Evolutionary conservation across 2,888 invertebrate species (phyloP).

Genomic region (Pseudoips prasinana): DNA sequence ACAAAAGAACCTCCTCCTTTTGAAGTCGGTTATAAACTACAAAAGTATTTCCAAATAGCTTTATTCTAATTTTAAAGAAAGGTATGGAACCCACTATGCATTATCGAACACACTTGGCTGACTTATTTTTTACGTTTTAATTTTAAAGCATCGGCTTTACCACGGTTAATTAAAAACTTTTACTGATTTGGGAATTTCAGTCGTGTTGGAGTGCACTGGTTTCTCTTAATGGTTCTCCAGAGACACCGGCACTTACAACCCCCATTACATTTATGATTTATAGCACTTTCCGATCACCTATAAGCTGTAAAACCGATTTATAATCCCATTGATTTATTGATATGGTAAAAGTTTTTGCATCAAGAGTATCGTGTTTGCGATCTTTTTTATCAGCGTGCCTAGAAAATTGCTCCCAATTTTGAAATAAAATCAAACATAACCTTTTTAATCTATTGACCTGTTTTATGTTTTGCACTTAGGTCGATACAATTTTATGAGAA

Average conservation of each 20-base stretch:
- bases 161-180: conserved; percentile 39
- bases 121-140: too few species aligned
- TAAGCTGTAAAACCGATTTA: conserved; percentile 70
- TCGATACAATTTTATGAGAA: too few species aligned
- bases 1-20: too few species aligned
- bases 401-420: too few species aligned
- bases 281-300: conserved; percentile 59
- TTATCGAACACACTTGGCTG: too few species aligned
- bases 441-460: too few species aligned
- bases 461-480: too few species aligned
- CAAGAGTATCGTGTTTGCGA: conserved; percentile 37
- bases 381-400: conserved; percentile 23
- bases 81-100: too few species aligned
- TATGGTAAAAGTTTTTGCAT: conserved; percentile 63
- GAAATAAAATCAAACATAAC: too few species aligned
- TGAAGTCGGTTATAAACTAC: too few species aligned
- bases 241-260: conserved; percentile 47
- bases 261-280: conserved; percentile 69
- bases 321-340: conserved; percentile 71
- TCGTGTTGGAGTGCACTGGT: conserved; percentile 30
- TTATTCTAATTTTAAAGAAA: too few species aligned
- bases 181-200: conserved; percentile 12
- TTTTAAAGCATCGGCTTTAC: conserved; percentile 43
- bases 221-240: conserved; percentile 49
- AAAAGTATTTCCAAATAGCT: too few species aligned